Evolutionary conservation across 2,888 invertebrate genomes (phyloP).

Genomic region (Coelopa pilipes): DNA sequence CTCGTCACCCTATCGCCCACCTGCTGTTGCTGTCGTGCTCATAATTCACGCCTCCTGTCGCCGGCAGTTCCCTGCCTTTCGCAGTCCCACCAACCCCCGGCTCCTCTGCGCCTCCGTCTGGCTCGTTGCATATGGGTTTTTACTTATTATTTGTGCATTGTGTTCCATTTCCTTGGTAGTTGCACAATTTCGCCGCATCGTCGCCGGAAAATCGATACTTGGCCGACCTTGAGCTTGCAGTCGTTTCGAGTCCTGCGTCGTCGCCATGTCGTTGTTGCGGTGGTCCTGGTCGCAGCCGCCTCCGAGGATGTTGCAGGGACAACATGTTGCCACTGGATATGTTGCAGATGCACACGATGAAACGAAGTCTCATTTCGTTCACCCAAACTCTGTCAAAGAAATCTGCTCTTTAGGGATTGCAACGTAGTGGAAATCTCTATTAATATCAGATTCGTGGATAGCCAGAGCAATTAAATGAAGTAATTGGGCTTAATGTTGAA

Average conservation of each 20-base stretch:
- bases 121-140: background rate
- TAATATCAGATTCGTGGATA: too few species aligned
- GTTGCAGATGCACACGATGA: background rate
- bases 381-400: background rate
- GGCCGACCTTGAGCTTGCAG: slow-evolving; percentile 22
- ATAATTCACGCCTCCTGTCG: too few species aligned
- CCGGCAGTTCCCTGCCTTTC: background rate
- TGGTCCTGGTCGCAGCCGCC: slow-evolving; percentile 43
- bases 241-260: background rate
- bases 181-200: background rate
- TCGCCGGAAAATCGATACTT: slow-evolving; percentile 12
- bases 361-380: background rate
- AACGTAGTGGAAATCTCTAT: too few species aligned
- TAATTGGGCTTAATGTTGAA: too few species aligned
- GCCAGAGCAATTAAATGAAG: too few species aligned
- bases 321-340: slow-evolving; percentile 1
- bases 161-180: background rate
- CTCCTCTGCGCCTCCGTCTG: background rate
- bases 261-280: slow-evolving; percentile 10
- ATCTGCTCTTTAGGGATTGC: too few species aligned
- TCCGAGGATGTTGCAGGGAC: background rate
- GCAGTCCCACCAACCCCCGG: background rate
- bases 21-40: background rate
- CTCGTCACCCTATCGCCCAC: background rate
- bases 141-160: background rate